These are phyloP conservation scores for Rhaphigaster nebulosa DNA, from an alignment of 2,888 invertebrate species.

Conservation along the genomic window DNA sequence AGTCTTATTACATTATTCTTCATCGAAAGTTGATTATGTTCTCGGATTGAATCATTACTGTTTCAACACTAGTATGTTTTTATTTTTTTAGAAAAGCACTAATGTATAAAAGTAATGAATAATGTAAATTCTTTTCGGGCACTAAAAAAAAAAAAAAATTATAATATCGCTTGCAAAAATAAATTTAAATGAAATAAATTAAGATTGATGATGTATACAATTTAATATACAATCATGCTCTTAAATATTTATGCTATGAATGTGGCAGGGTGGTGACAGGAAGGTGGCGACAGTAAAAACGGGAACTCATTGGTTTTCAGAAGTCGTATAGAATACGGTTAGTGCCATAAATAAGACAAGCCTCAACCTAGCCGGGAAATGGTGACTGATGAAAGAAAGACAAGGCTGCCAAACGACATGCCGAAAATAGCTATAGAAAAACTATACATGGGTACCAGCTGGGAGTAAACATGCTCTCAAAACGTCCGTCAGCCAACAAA, in stretches of 20 bases:
- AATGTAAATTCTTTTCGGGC: too few species aligned
- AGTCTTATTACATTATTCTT: too few species aligned
- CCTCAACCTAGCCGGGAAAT: background rate
- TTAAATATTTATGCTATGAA: background rate
- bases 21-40: too few species aligned
- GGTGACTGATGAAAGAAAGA: constrained; percentile 41
- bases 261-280: background rate
- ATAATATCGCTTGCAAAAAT: too few species aligned
- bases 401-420: constrained; percentile 46
- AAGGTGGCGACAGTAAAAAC: background rate
- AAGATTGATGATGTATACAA: too few species aligned
- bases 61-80: too few species aligned
- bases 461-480: constrained; percentile 38
- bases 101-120: too few species aligned
- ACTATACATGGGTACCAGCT: constrained; percentile 45
- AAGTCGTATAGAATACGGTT: background rate
- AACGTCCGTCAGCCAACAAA: constrained; percentile 40
- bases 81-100: too few species aligned
- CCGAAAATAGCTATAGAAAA: constrained; percentile 27
- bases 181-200: too few species aligned
- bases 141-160: too few species aligned
- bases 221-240: too few species aligned
- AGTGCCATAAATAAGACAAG: constrained; percentile 10
- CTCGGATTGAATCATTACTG: too few species aligned
- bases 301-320: constrained; percentile 12